These are phyloP conservation scores for Phycodurus eques DNA, from an alignment of 2,113 vertebrate species.

Conservation along the genomic window DNA sequence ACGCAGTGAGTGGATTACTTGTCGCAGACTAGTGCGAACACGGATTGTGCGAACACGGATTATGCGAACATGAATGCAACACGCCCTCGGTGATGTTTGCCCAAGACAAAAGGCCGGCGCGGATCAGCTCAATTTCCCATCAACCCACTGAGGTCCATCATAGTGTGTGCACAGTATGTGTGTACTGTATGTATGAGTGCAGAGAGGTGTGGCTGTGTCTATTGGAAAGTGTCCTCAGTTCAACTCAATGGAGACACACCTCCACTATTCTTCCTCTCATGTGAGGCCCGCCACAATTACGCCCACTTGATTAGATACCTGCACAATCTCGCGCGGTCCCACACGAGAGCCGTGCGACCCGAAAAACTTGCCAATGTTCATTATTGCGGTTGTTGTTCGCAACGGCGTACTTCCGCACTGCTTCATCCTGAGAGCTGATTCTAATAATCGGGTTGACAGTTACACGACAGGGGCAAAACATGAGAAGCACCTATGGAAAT, in stretches of 20 bases:
- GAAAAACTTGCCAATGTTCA: no score
- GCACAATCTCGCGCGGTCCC: background rate
- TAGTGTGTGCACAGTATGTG: background rate
- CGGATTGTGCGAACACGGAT: conserved; percentile 40
- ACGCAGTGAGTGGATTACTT: background rate
- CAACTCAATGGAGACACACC: conserved; percentile 46
- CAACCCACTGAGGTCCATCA: conserved; percentile 39
- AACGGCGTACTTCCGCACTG: no score
- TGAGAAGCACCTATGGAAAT: no score
- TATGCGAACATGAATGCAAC: conserved; percentile 57
- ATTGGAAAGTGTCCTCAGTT: conserved; percentile 57
- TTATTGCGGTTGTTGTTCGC: no score
- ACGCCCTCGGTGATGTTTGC: conserved; percentile 60
- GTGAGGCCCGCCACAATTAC: background rate
- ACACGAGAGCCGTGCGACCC: no score
- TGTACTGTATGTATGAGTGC: background rate
- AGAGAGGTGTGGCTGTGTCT: conserved; percentile 43
- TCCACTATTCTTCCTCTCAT: background rate
- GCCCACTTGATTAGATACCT: background rate
- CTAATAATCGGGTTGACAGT: no score
- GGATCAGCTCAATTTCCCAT: conserved; percentile 68
- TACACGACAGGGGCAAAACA: no score
- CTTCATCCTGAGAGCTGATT: no score
- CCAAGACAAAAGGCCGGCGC: conserved; percentile 63
- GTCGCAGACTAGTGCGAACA: background rate